Evolutionary conservation across 1,140 invertebrate species (phyloP).

Genomic region (Delia radicum): DNA sequence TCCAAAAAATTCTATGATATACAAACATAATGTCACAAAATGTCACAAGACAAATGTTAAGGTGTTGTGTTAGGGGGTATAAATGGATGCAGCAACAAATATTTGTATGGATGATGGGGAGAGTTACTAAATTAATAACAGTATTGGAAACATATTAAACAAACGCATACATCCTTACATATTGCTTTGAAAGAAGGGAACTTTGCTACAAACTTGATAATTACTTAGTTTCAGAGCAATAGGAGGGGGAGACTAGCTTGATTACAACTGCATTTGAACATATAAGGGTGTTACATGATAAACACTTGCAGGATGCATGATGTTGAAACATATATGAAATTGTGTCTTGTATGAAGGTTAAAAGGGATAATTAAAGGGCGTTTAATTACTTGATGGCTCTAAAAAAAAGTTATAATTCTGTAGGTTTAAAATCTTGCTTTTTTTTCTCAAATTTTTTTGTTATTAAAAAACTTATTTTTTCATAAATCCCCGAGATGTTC

Average conservation of each 20-base stretch:
- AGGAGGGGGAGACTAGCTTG: background rate
- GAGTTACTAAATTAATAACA: constrained; percentile 13
- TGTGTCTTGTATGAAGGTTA: too few species aligned
- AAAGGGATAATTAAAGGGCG: too few species aligned
- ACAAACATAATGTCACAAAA: constrained; percentile 13
- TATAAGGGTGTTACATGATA: background rate
- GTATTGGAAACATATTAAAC: constrained; percentile 20
- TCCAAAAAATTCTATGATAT: constrained; percentile 1
- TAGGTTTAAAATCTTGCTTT: too few species aligned
- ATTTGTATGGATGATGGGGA: too few species aligned
- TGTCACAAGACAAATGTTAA: constrained; percentile 13
- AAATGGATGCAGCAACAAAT: too few species aligned
- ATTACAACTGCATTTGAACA: background rate
- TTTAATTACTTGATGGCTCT: too few species aligned
- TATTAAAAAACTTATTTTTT: too few species aligned
- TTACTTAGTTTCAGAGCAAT: background rate
- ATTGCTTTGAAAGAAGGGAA: background rate
- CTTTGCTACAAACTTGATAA: background rate
- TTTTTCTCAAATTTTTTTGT: too few species aligned
- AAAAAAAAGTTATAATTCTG: too few species aligned
- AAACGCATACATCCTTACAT: background rate
- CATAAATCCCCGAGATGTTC: too few species aligned
- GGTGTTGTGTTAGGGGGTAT: background rate
- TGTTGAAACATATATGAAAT: background rate
- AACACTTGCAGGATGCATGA: background rate